Conservation (phyloP, 2,113 vertebrate genomes). For the Cathartes aura region DNA sequence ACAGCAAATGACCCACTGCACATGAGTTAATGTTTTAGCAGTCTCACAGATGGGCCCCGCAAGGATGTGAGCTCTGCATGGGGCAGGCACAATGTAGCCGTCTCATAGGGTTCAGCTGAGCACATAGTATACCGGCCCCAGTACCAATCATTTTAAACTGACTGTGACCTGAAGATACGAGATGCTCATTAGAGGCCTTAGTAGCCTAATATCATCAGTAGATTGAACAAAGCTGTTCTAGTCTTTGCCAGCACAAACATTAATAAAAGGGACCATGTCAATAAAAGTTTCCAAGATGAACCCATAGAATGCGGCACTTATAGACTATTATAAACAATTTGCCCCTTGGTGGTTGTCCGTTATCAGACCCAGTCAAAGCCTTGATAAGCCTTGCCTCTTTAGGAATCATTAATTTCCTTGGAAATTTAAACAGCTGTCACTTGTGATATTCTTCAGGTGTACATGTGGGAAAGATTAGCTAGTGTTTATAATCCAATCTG, state of each 20-base stretch:
- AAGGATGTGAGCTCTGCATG: not conserved
- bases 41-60: not conserved
- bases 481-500: slow-evolving; percentile 82
- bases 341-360: slow-evolving; percentile 67
- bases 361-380: slow-evolving; percentile 78
- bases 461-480: slow-evolving; percentile 86
- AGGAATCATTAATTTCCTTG: slow-evolving; percentile 83
- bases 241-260: slow-evolving; percentile 67
- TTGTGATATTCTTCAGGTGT: slow-evolving; percentile 83
- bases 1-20: not conserved
- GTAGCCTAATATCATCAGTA: slow-evolving; percentile 66
- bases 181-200: slow-evolving; percentile 69
- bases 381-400: slow-evolving; percentile 81
- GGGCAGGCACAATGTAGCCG: not conserved
- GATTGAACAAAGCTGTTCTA: slow-evolving; percentile 63
- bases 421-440: slow-evolving; percentile 88
- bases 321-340: slow-evolving; percentile 79
- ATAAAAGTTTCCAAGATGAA: slow-evolving; percentile 72
- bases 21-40: not conserved
- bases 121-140: not conserved
- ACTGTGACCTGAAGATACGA: slow-evolving; percentile 53
- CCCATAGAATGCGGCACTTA: slow-evolving; percentile 76
- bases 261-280: slow-evolving; percentile 66
- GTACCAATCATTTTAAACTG: slow-evolving; percentile 61
- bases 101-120: not conserved